Evolutionary conservation across 1,140 invertebrate genomes (phyloP).

Genomic region (Meloidogyne chitwoodi): DNA sequence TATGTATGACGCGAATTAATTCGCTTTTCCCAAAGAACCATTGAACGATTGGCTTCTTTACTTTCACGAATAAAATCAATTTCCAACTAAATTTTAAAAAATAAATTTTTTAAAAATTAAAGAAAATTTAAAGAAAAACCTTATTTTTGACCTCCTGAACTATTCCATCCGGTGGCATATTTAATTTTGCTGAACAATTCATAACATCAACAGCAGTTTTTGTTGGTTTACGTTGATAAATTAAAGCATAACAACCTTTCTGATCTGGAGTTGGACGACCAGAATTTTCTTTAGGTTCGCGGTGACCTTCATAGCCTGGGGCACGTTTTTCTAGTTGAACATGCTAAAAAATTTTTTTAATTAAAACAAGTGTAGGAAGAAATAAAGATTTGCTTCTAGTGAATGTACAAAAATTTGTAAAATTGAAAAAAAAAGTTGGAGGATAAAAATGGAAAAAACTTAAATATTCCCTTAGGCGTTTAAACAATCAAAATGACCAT

Average conservation of each 20-base stretch:
- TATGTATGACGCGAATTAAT: conserved; percentile 10
- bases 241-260: conserved; percentile 51
- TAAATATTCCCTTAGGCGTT: too few relatives aligned
- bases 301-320: conserved; percentile 24
- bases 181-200: background rate
- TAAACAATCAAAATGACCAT: too few relatives aligned
- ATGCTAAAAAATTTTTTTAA: conserved; percentile 19
- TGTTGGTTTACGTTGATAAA: conserved; percentile 30
- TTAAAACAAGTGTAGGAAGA: conserved; percentile 14
- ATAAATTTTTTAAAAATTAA: conserved; percentile 4
- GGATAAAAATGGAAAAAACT: too few relatives aligned
- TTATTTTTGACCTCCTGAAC: conserved; percentile 27
- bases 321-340: conserved; percentile 28
- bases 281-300: background rate
- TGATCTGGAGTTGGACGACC: conserved; percentile 34
- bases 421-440: too few relatives aligned
- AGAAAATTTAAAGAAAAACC: conserved; percentile 10
- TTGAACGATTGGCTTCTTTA: conserved; percentile 31
- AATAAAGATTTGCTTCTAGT: too few relatives aligned
- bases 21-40: conserved; percentile 26
- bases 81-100: conserved; percentile 25
- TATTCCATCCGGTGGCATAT: conserved; percentile 20
- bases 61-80: conserved; percentile 24
- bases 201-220: background rate
- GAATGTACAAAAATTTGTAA: too few relatives aligned